Evolutionary conservation across 2,888 invertebrate genomes (phyloP).

Genomic region (Andrena flavipes): DNA sequence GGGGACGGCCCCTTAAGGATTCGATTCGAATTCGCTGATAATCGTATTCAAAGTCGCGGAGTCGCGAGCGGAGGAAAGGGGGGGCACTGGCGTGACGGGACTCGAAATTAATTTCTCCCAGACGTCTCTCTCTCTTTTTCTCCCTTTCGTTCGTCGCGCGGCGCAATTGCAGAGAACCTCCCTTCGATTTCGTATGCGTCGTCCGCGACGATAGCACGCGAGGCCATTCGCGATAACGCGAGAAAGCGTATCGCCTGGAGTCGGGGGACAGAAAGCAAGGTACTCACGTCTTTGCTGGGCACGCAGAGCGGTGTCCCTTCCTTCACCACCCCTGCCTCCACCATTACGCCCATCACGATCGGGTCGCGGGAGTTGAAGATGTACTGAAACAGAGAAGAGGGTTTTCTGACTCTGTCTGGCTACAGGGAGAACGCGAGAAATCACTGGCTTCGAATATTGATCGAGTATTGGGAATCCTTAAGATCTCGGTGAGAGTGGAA

Average conservation of each 20-base stretch:
- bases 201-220: background rate
- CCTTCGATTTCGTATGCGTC: conserved; percentile 31
- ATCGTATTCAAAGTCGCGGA: conserved; percentile 33
- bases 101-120: conserved; percentile 16
- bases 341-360: conserved; percentile 97
- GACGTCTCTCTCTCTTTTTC: background rate
- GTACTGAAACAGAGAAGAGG: conserved; percentile 87
- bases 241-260: no score
- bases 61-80: background rate
- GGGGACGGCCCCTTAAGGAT: conserved; percentile 42
- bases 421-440: no score
- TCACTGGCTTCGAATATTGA: no score
- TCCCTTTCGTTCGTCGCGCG: background rate
- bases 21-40: conserved; percentile 42
- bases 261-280: background rate
- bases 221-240: conserved; percentile 23
- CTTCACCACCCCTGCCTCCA: conserved; percentile 97
- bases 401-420: background rate
- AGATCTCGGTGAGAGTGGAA: no score
- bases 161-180: background rate
- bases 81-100: conserved; percentile 19
- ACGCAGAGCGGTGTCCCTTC: conserved; percentile 99
- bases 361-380: conserved; percentile 99
- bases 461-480: no score
- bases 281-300: conserved; percentile 95